Conservation (phyloP, 2,797 vertebrate genomes). For the Pseudochirops cupreus region DNA sequence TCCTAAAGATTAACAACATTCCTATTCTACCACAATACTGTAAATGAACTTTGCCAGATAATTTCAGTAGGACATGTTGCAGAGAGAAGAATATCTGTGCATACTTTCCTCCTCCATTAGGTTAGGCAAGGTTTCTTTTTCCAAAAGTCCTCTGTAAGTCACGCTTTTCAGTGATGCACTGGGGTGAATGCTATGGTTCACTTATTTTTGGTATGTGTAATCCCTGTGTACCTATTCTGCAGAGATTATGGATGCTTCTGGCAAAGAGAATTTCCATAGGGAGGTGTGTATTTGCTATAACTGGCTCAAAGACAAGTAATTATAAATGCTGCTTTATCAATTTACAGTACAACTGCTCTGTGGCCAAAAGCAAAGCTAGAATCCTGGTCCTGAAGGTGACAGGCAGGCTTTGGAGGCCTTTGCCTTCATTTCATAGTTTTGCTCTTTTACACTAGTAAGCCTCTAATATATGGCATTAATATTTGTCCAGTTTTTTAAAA, state of each 20-base stretch:
- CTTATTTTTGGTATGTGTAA: slow-evolving; percentile 62
- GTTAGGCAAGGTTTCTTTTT: slow-evolving; percentile 39
- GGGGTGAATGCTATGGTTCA: slow-evolving; percentile 60
- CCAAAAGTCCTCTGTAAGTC: not conserved
- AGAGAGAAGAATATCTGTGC: not conserved
- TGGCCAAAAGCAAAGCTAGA: slow-evolving; percentile 65
- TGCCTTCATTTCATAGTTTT: not conserved
- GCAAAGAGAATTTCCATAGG: slow-evolving; percentile 50
- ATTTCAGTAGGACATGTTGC: slow-evolving; percentile 25
- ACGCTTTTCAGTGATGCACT: slow-evolving; percentile 50
- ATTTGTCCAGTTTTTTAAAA: not conserved
- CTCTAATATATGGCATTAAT: not conserved
- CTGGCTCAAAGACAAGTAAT: slow-evolving; percentile 68
- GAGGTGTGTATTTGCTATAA: slow-evolving; percentile 64
- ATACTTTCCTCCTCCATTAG: slow-evolving; percentile 26
- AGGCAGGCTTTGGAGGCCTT: not conserved
- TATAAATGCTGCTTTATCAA: slow-evolving; percentile 69
- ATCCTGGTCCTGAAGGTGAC: slow-evolving; percentile 21
- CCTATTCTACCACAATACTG: not conserved
- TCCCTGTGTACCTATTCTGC: slow-evolving; percentile 37
- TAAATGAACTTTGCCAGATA: slow-evolving; percentile 19
- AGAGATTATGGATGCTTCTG: slow-evolving; percentile 67
- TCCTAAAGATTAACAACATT: not conserved
- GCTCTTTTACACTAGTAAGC: slow-evolving; percentile 23
- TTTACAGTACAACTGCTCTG: slow-evolving; percentile 51